Evolutionary conservation across 2,888 invertebrate species (phyloP).

Genomic region (Parthenolecanium corni): DNA sequence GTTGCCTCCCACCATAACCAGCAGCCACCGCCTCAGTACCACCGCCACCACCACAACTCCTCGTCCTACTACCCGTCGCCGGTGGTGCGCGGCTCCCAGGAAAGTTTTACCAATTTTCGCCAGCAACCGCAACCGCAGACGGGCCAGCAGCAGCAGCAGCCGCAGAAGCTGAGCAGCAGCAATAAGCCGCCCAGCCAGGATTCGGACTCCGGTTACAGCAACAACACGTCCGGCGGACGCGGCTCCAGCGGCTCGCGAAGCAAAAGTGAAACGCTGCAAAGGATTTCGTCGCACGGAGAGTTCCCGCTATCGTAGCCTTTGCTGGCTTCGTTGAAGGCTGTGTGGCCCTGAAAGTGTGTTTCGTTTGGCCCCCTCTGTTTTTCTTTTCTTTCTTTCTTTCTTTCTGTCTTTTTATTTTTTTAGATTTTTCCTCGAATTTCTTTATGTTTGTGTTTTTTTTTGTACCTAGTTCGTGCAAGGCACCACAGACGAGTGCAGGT

Average conservation of each 20-base stretch:
- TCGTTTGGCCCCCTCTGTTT: neutral
- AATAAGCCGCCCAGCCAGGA: constrained; percentile 51
- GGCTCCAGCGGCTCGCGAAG: constrained; percentile 26
- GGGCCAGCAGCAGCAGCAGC: constrained; percentile 15
- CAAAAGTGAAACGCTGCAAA: constrained; percentile 17
- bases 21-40: constrained; percentile 33
- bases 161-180: constrained; percentile 31
- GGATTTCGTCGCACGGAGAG: constrained; percentile 16
- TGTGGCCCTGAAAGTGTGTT: neutral
- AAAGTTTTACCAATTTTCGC: neutral
- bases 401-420: neutral
- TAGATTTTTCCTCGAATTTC: neutral
- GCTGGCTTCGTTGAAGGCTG: neutral
- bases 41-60: constrained; percentile 39
- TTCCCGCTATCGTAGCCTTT: constrained; percentile 22
- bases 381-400: neutral
- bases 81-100: no score
- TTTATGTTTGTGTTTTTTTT: neutral
- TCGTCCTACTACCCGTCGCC: no score
- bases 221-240: constrained; percentile 58
- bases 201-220: constrained; percentile 76
- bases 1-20: neutral
- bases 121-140: neutral
- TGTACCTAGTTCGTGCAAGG: neutral
- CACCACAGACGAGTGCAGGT: neutral